Base-by-base conservation (phyloP, 2,113 vertebrate species). In the Pantherophis guttatus region DNA sequence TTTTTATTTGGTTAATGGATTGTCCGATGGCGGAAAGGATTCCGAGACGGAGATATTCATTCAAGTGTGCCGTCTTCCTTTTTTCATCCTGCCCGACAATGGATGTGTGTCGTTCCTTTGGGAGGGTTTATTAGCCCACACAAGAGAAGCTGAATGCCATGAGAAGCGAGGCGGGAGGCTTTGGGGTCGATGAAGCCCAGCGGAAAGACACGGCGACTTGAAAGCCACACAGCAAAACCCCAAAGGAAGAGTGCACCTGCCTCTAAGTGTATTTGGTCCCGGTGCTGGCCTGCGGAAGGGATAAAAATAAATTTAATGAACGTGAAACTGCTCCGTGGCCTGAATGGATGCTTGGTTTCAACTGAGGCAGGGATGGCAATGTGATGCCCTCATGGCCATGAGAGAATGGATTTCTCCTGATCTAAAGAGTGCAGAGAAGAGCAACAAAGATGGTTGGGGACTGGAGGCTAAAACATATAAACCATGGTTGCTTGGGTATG, bases 1-100 rank as follows among this genome's bases (percentile, higher is more conserved):
- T 48, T 26, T 57, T 12, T 44, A 58, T 93, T 94, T 94, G 93
- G 89, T 91, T 94, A 95, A 95, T 89, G 23, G 50, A 85, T 94
- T 65, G 52, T 48, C 94, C 95, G 81, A 81, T 21, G 53, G 33
- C 24, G 54, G 54, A 24, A 94, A 93, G 23, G 1, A 58, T 93
- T 94, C 1, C 90, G 65, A 91, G 81, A 65, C 24, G 48, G 89
- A 88, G 88, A 48, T 11, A 33, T 93, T 87, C 92, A 9, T 21
- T 7, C 7, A 21, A 44, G 75, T 81, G 33, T 8, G 33, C 17
- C 29, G 3, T 13, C 55, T 52, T 58, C 17, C 7, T 59, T 48
- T 94, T 59, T 95, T 8, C 26, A n/a, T 23, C 26, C 39, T 10
- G 70, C 50, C 94, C 95, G 89, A 92, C 65, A 23, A 26, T 39